Conservation (phyloP, 2,797 vertebrate genomes). For the Dipus sagitta region DNA sequence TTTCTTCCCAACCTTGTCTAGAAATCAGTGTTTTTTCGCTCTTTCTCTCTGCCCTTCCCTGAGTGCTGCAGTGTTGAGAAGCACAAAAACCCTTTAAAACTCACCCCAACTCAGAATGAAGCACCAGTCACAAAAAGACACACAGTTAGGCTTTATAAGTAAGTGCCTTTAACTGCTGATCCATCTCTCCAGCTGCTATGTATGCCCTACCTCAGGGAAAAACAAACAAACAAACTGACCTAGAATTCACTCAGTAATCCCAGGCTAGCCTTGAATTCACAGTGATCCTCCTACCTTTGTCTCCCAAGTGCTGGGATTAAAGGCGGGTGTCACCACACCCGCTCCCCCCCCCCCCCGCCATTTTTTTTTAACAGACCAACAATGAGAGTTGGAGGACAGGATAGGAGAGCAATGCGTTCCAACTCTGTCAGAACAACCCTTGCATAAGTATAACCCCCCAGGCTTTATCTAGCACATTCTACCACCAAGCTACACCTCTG, state of each 20-base stretch:
- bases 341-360: not conserved
- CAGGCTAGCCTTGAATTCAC: no score
- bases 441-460: not conserved
- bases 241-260: no score
- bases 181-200: no score
- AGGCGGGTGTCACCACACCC: no score
- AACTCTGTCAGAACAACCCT: not conserved
- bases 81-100: not conserved
- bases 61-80: not conserved
- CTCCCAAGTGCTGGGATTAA: no score
- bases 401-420: not conserved
- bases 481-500: no score
- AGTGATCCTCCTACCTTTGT: no score
- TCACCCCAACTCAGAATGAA: not conserved
- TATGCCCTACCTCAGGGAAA: no score
- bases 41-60: not conserved
- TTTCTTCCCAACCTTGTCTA: not conserved
- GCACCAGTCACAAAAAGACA: no score
- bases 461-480: not conserved
- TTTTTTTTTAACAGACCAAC: not conserved
- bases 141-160: not conserved
- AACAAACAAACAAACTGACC: no score
- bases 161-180: no score
- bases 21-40: not conserved
- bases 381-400: not conserved